A percentile compares a stretch with the other conserved stretches of the same genome.
Evolutionary conservation across 2,797 vertebrate genomes (phyloP).

Genomic region (Ctenochaetus hawaiiensis): DNA sequence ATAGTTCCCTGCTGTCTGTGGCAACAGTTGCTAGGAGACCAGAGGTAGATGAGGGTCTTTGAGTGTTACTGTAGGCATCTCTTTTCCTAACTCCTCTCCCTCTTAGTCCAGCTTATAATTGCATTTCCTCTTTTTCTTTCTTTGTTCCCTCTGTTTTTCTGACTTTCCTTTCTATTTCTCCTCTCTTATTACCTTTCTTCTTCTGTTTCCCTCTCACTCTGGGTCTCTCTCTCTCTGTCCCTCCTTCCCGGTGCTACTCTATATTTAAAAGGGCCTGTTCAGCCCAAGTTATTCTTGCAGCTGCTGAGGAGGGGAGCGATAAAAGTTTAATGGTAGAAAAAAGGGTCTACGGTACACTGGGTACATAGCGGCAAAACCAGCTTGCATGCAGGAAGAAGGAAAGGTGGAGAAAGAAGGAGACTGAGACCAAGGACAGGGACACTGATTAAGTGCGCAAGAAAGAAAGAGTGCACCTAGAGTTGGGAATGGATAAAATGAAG

Average conservation of each 20-base stretch:
- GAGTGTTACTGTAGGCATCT: constrained; percentile 53
- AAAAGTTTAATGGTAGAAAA: constrained; percentile 87
- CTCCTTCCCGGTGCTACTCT: constrained; percentile 77
- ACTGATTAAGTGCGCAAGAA: background rate
- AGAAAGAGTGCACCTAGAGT: constrained; percentile 4
- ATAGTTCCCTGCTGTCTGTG: constrained; percentile 62
- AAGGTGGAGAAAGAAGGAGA: constrained; percentile 49
- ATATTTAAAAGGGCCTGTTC: constrained; percentile 87
- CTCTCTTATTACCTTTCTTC: constrained; percentile 2
- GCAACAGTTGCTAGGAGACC: constrained; percentile 72
- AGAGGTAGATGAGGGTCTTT: constrained; percentile 66
- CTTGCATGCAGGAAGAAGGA: constrained; percentile 60
- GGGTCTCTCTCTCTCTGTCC: constrained; percentile 47
- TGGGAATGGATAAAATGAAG: constrained; percentile 26
- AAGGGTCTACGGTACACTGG: constrained; percentile 78
- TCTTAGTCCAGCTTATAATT: constrained; percentile 5
- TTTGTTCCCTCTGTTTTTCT: background rate
- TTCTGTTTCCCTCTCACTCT: constrained; percentile 30
- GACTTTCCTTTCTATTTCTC: background rate
- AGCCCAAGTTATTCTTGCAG: constrained; percentile 86
- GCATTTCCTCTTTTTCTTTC: constrained; percentile 13
- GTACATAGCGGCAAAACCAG: constrained; percentile 66
- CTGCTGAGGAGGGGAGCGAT: constrained; percentile 82
- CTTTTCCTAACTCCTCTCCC: constrained; percentile 18
- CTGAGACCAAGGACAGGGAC: constrained; percentile 10